Evolutionary conservation across 2,797 vertebrate species (phyloP).

Genomic region (Sebastolobus alascanus): DNA sequence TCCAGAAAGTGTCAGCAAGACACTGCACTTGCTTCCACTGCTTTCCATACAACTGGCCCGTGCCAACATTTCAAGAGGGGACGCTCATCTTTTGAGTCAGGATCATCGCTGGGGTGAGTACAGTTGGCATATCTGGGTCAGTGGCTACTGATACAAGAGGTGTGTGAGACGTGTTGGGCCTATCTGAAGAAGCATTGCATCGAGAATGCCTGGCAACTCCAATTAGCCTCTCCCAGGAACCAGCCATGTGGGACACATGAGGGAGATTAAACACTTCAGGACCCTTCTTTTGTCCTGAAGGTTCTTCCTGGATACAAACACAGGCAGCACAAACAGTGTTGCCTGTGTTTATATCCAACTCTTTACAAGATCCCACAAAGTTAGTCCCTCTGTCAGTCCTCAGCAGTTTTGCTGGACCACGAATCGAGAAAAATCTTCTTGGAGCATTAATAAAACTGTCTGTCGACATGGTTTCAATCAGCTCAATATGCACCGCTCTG

Average conservation of each 20-base stretch:
- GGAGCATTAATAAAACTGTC: constrained; percentile 21
- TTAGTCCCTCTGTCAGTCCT: background rate
- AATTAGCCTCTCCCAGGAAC: constrained; percentile 10
- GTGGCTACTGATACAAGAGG: background rate
- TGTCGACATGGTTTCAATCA: constrained; percentile 18
- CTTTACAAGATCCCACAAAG: background rate
- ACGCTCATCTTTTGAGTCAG: constrained; percentile 9
- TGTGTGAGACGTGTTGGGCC: background rate
- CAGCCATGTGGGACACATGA: constrained; percentile 24
- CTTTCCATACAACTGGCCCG: background rate
- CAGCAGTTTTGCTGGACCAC: background rate
- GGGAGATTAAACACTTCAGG: constrained; percentile 22
- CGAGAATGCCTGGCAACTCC: constrained; percentile 15
- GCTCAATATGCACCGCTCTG: constrained; percentile 13
- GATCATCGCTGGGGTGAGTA: background rate
- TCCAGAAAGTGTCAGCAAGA: constrained; percentile 11
- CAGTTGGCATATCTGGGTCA: background rate
- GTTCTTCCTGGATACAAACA: background rate
- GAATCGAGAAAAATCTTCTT: background rate
- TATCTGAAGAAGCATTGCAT: background rate
- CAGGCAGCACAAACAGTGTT: background rate
- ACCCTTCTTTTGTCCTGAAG: background rate
- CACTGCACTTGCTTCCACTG: constrained; percentile 14
- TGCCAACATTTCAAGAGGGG: background rate
- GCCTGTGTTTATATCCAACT: background rate